phyloP scores from a whole-genome alignment of 2,888 invertebrate species.

The Chrysina gloriosa region DNA sequence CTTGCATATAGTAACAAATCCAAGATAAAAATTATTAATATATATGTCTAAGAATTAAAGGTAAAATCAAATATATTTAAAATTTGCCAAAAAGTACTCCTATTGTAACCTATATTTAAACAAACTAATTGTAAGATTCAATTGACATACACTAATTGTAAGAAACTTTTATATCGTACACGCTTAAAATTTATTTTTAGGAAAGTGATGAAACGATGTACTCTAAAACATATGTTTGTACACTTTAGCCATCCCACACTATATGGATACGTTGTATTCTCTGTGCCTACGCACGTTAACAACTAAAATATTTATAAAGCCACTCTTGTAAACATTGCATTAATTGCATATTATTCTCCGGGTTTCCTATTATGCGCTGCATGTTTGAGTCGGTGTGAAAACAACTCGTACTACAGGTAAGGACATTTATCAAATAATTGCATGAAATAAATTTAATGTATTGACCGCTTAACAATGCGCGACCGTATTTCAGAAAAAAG shows the following conservation, averaged over 20 bases:
- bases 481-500: conserved; percentile 3
- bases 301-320: conserved; percentile 10
- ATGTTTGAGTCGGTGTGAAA: background rate
- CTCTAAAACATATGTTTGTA: background rate
- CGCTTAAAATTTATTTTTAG: too few relatives aligned
- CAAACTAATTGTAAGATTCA: too few relatives aligned
- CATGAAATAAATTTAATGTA: conserved; percentile 14
- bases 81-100: too few relatives aligned
- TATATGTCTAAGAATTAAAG: too few relatives aligned
- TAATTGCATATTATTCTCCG: conserved; percentile 17
- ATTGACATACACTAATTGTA: too few relatives aligned
- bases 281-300: background rate
- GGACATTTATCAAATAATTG: conserved; percentile 5
- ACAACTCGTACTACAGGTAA: background rate
- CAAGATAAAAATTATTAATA: too few relatives aligned
- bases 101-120: too few relatives aligned
- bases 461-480: background rate
- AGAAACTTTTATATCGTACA: too few relatives aligned
- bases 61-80: too few relatives aligned
- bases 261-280: background rate
- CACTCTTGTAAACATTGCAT: conserved; percentile 6
- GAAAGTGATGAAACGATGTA: conserved; percentile 3
- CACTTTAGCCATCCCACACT: background rate
- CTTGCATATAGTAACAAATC: too few relatives aligned
- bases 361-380: conserved; percentile 10